Conservation (phyloP, 2,888 invertebrate species). For the Macaria liturata region DNA sequence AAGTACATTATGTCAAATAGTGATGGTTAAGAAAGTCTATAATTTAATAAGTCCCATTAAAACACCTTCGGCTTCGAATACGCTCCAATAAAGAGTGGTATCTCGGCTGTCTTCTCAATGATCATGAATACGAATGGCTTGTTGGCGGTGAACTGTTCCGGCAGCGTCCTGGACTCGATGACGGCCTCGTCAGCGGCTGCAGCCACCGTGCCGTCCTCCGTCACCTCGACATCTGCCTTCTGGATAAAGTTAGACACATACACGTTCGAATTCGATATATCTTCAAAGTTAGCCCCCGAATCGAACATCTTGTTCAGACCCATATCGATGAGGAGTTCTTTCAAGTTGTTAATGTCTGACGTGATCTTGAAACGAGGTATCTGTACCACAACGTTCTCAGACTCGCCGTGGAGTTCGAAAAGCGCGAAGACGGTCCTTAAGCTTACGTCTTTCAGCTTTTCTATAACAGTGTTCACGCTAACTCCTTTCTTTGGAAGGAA, state of each 20-base stretch:
- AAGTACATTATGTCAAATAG: too few relatives aligned
- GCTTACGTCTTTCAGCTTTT: conserved; percentile 70
- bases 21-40: too few relatives aligned
- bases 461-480: conserved; percentile 67
- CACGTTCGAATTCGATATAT: conserved; percentile 44
- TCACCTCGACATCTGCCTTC: conserved; percentile 68
- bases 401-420: conserved; percentile 58
- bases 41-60: conserved; percentile 28
- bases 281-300: conserved; percentile 47
- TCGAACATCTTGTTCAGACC: conserved; percentile 63
- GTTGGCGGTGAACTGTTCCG: conserved; percentile 52
- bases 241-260: conserved; percentile 64
- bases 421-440: conserved; percentile 70
- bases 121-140: conserved; percentile 73
- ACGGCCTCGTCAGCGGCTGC: conserved; percentile 48
- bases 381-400: conserved; percentile 73
- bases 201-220: conserved; percentile 64
- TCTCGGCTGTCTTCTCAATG: conserved; percentile 52
- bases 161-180: conserved; percentile 45
- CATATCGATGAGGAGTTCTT: conserved; percentile 68
- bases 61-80: conserved; percentile 66
- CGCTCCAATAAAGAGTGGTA: conserved; percentile 66
- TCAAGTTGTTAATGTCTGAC: conserved; percentile 74
- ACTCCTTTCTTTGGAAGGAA: conserved; percentile 81
- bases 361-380: conserved; percentile 84